Base-by-base conservation (phyloP, 2,113 vertebrate species). In the Cyprinus carpio region DNA sequence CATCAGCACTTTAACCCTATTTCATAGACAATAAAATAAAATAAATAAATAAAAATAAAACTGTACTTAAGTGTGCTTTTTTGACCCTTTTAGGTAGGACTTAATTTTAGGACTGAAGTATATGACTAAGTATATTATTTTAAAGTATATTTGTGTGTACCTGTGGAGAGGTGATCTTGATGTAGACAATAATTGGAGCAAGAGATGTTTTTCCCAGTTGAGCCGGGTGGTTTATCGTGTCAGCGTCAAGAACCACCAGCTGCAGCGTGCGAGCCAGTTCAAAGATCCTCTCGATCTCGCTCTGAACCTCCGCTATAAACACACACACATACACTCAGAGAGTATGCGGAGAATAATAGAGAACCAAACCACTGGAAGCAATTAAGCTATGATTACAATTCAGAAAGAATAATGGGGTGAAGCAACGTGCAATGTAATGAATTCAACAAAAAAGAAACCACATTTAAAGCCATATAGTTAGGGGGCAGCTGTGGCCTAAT, bases 161-260 rank as follows among this genome's bases (percentile, higher is more conserved):
- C 96, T 98, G 98, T 81, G 97, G 97, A 90, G 97, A 99, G 88
- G 97, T 96, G 93, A 99, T 99, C 93, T 99, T 99, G 72, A 99
- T 97, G 0, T 99, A 99, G 46, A 99, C 97, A 60, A 97, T 95
- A 90, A 99, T 98, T 81, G 98, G 98, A 65, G 97, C 97, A 90
- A 99, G 91, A 71, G 97, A 99, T 12, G 98, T 99, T 94, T 99
- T 99, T 84, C 97, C 95, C 58, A 99, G 96, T 90, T 99, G 98
- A 84, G 97, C 95, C 43, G 98, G 98, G 87, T 99, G 97, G 92
- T 99, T 99, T 91, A 99, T 98, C 85, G 98, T 99, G 91, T 99
- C 98, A 0, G 98, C 98, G 71, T 99, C 98, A 74, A 99, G 95
- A 87, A 99, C 97, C 60, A 99, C 98, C 89, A 99, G 91, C 90